These are phyloP conservation scores for Oscheius onirici DNA, from an alignment of 2,888 invertebrate genomes.

Conservation along the genomic window DNA sequence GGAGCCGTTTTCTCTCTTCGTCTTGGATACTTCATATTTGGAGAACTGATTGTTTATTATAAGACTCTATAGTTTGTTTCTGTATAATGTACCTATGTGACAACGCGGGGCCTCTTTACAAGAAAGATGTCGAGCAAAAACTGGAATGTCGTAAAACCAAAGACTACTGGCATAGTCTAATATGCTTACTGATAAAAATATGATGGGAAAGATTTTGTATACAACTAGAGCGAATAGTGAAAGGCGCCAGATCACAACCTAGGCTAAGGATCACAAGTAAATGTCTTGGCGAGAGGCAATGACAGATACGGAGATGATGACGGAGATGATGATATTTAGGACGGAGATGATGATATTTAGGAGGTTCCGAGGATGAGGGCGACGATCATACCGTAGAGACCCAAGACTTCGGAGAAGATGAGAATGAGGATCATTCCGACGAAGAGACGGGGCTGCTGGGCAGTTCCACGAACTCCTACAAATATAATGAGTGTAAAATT, in stretches of 20 bases:
- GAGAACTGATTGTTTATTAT: neutral
- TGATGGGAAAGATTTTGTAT: neutral
- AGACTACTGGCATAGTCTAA: constrained; percentile 34
- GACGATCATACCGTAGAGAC: constrained; percentile 99
- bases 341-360: constrained; percentile 35
- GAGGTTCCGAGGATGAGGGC: constrained; percentile 97
- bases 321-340: neutral
- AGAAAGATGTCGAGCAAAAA: constrained; percentile 12
- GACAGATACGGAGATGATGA: neutral
- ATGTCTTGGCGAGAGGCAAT: constrained; percentile 22
- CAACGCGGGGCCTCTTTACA: constrained; percentile 7
- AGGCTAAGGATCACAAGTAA: constrained; percentile 20
- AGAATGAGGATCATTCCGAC: constrained; percentile 92
- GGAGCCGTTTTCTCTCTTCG: no score
- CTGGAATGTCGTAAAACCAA: constrained; percentile 22
- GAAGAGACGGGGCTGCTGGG: constrained; percentile 98
- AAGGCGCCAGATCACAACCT: constrained; percentile 21
- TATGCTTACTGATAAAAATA: constrained; percentile 25
- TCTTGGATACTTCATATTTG: no score
- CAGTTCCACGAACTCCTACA: constrained; percentile 86
- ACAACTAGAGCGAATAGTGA: neutral
- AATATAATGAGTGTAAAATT: neutral
- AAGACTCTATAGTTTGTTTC: constrained; percentile 2
- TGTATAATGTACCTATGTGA: neutral
- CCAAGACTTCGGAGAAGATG: constrained; percentile 98